Evolutionary conservation across 2,113 vertebrate genomes (phyloP).

Genomic region (Lepidiolamprologus cunningtoni): DNA sequence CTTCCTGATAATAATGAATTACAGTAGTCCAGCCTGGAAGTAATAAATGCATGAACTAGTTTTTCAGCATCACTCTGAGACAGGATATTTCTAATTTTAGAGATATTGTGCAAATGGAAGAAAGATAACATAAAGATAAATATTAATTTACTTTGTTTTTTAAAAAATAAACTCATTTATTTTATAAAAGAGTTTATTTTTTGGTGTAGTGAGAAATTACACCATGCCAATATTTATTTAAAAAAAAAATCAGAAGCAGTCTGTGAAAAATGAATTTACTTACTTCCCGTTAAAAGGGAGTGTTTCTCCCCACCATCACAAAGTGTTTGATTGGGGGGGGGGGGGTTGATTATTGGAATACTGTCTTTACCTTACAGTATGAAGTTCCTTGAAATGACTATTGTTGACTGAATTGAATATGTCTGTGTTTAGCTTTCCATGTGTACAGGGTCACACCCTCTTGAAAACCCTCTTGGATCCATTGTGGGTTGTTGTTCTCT

Average conservation of each 20-base stretch:
- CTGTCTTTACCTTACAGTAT: not conserved
- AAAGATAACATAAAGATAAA: not conserved
- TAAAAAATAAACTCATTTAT: not conserved
- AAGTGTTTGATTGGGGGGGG: not conserved
- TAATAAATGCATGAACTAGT: not conserved
- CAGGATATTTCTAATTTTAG: not conserved
- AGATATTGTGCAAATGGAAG: not conserved
- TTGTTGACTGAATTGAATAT: not conserved
- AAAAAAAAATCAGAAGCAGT: not conserved
- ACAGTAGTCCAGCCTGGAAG: not conserved
- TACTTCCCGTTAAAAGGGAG: not conserved
- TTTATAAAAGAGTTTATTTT: too few species aligned
- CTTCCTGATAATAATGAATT: not conserved
- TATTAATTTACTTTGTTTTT: not conserved
- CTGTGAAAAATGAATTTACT: not conserved
- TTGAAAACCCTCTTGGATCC: not conserved
- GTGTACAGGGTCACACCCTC: not conserved
- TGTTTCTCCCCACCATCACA: not conserved
- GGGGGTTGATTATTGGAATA: not conserved
- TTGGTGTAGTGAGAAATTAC: not conserved
- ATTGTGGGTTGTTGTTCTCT: not conserved
- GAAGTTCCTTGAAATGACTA: not conserved
- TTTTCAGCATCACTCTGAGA: not conserved
- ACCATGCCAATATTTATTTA: not conserved
- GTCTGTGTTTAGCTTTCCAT: not conserved